Evolutionary conservation across 2,113 vertebrate genomes (phyloP), one percentile per base, ranked within the genome.

Genomic region (Oncorhynchus kisutch): DNA sequence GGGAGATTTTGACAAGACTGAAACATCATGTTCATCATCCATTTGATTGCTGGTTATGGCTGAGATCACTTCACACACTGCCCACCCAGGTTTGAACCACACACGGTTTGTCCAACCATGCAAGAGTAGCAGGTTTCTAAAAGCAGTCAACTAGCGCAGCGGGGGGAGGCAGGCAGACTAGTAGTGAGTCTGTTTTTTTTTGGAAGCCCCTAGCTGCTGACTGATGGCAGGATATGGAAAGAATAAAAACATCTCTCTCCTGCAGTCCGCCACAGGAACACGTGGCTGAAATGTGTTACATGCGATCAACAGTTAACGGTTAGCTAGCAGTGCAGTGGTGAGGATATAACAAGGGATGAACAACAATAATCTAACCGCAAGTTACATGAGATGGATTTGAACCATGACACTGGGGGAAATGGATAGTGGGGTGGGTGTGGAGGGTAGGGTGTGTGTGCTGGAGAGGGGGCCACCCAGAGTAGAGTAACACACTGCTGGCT

Each of bases 21-120:
- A 73, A 82, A 77, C 75, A 70, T 60, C 75, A 71, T 65, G 70
- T 77, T 75, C 48, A 45, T 82, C 80, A 82, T 77, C 67, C 27
- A 2, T 66, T 77, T 60, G 67, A 78, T 67, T 76, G 72, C 3
- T 81, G 76, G 70, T 73, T 7, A 5, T 6, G n/a, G 73, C 75
- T 69, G 70, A 48, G 57, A 31, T 73, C 67, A 22, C 20, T 12
- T 34, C 39, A n/a, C 70, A 14, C 22, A 51, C 49, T 75, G 62
- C 39, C 39, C 69, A 79, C 82, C 72, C 70, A 11, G 29, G 51
- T 5, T 76, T 67, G 45, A 73, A 65, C 72, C 73, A 57, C 70
- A 45, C 67, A 24, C 31, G 14, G 80, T 88, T 81, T 80, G 82
- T 83, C 81, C 75, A 74, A 29, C 70, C 83, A 77, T 77, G 80